These are phyloP conservation scores for Manis javanica DNA, from an alignment of 2,797 vertebrate species.

Conservation along the genomic window DNA sequence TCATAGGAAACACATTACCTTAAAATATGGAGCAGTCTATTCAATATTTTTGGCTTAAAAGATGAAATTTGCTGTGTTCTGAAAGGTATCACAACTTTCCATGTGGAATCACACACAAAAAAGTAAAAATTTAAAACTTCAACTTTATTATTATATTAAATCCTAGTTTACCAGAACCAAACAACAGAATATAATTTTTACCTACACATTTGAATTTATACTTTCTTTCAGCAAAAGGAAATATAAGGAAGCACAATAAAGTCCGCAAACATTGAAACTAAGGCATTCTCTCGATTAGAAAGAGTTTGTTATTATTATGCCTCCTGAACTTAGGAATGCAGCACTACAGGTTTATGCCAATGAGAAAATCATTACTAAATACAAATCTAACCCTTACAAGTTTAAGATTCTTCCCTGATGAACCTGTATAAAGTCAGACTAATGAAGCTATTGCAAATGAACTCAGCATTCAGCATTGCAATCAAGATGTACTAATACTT, in stretches of 20 bases:
- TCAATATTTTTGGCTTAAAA: conserved; percentile 34
- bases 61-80: background rate
- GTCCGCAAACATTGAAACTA: conserved; percentile 61
- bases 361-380: conserved; percentile 61
- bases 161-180: conserved; percentile 41
- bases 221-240: conserved; percentile 66
- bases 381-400: conserved; percentile 52
- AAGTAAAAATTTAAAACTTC: conserved; percentile 28
- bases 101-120: background rate
- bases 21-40: conserved; percentile 33
- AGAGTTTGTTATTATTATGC: conserved; percentile 73
- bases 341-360: conserved; percentile 74
- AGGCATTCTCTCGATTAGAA: conserved; percentile 64
- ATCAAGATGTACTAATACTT: background rate
- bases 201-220: conserved; percentile 64
- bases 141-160: conserved; percentile 56
- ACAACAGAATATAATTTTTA: conserved; percentile 53
- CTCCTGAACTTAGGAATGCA: conserved; percentile 76
- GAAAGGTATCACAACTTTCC: conserved; percentile 23
- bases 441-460: background rate
- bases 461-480: conserved; percentile 23
- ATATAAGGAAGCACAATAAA: conserved; percentile 69
- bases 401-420: conserved; percentile 51
- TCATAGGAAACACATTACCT: background rate
- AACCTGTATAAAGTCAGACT: conserved; percentile 53